These are phyloP conservation scores for Paguma larvata DNA, from an alignment of 2,797 vertebrate species.

Conservation along the genomic window DNA sequence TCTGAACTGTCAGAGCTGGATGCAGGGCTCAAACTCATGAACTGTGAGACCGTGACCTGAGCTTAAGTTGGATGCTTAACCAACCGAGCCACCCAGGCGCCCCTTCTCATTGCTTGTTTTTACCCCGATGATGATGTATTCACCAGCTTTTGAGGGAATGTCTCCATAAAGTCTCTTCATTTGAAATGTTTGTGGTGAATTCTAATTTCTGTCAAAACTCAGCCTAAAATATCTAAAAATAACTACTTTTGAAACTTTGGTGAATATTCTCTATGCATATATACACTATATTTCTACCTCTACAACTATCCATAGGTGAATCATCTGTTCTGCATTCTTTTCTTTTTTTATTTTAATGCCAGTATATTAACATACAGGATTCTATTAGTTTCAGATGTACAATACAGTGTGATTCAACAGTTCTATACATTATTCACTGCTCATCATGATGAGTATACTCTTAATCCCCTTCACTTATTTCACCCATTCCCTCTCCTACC, in stretches of 20 bases:
- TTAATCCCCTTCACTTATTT: not conserved
- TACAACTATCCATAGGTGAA: not conserved
- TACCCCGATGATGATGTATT: not conserved
- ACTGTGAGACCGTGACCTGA: too few relatives aligned
- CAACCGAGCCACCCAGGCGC: too few relatives aligned
- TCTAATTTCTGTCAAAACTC: not conserved
- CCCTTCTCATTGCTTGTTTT: not conserved
- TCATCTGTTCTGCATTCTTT: not conserved
- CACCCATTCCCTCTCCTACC: not conserved
- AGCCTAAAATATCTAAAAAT: not conserved
- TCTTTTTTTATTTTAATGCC: not conserved
- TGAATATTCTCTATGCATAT: not conserved
- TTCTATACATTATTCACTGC: not conserved
- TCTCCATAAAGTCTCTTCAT: not conserved
- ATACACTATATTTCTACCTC: not conserved
- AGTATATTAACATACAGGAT: not conserved
- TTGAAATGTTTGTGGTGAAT: not conserved
- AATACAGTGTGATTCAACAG: not conserved
- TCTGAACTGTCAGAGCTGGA: too few relatives aligned
- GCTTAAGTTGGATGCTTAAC: too few relatives aligned
- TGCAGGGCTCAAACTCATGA: fast-evolving
- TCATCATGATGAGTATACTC: not conserved
- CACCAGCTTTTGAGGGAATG: not conserved
- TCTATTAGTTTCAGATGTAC: not conserved
- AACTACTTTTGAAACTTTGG: not conserved